phyloP scores from a whole-genome alignment of 1,140 invertebrate genomes.

The Ceratosolen fusciceps region DNA sequence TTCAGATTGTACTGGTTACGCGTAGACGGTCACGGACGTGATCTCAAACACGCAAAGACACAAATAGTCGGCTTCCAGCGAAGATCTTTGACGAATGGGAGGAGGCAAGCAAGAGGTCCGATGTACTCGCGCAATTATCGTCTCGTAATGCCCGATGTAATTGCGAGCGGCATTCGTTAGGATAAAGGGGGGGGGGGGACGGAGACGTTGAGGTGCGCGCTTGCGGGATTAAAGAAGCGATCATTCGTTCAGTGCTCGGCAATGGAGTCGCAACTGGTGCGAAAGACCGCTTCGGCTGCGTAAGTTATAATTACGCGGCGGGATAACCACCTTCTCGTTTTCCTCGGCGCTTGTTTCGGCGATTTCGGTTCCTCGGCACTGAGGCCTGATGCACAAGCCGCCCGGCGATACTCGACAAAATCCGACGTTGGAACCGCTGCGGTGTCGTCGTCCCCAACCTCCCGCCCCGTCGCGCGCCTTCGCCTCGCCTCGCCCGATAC shows the following conservation, averaged over 20 bases:
- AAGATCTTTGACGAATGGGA: too few relatives aligned
- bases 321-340: constrained; percentile 55
- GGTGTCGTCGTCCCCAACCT: too few relatives aligned
- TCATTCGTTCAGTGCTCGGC: constrained; percentile 29
- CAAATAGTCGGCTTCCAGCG: too few relatives aligned
- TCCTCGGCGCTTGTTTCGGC: constrained; percentile 45
- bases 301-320: constrained; percentile 58
- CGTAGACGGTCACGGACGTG: too few relatives aligned
- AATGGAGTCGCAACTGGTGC: constrained; percentile 41
- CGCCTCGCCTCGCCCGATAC: background rate
- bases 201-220: background rate
- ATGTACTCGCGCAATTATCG: too few relatives aligned
- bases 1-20: too few relatives aligned
- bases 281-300: constrained; percentile 50
- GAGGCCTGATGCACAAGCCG: background rate
- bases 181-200: background rate
- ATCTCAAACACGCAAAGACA: too few relatives aligned
- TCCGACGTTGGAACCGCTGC: constrained; percentile 14
- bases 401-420: constrained; percentile 44
- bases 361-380: constrained; percentile 29
- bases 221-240: constrained; percentile 32
- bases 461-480: too few relatives aligned
- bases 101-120: too few relatives aligned
- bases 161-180: background rate
- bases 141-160: too few relatives aligned